Conservation (phyloP, 2,888 invertebrate species). For the Acutogordius australiensis region DNA sequence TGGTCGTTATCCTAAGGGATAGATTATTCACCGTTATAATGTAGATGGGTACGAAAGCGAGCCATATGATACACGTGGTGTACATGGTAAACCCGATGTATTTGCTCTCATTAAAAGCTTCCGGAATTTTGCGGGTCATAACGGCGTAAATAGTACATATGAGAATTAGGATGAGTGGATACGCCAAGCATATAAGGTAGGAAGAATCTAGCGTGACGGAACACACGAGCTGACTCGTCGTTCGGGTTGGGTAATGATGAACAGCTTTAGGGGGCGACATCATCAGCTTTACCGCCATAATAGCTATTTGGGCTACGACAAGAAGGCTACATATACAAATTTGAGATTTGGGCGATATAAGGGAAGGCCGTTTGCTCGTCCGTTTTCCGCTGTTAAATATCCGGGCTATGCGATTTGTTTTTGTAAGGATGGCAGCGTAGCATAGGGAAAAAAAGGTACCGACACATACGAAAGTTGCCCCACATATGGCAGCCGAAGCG, state of each 20-base stretch:
- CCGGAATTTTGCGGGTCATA: conserved; percentile 26
- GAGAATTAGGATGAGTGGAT: conserved; percentile 59
- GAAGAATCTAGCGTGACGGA: conserved; percentile 45
- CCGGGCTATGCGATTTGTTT: conserved; percentile 25
- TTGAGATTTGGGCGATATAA: conserved; percentile 27
- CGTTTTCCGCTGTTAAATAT: conserved; percentile 25
- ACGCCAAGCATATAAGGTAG: conserved; percentile 35
- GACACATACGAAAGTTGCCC: conserved; percentile 23
- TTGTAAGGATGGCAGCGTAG: conserved; percentile 25
- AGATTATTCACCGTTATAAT: conserved; percentile 30
- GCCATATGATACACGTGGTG: conserved; percentile 44
- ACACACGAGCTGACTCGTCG: conserved; percentile 69
- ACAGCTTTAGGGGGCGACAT: conserved; percentile 60
- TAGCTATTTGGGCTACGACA: conserved; percentile 26
- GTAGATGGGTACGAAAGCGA: conserved; percentile 32
- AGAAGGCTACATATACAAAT: conserved; percentile 23
- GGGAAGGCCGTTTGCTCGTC: conserved; percentile 24
- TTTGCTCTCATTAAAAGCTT: conserved; percentile 27
- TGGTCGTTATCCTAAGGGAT: conserved; percentile 61
- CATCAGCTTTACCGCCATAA: conserved; percentile 67
- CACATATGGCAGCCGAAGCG: conserved; percentile 21
- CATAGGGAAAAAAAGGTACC: conserved; percentile 25
- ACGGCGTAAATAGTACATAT: conserved; percentile 30
- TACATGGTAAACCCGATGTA: conserved; percentile 41
- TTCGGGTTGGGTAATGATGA: conserved; percentile 59